Conservation (phyloP, 2,888 invertebrate species). For the Autographa pulchrina region DNA sequence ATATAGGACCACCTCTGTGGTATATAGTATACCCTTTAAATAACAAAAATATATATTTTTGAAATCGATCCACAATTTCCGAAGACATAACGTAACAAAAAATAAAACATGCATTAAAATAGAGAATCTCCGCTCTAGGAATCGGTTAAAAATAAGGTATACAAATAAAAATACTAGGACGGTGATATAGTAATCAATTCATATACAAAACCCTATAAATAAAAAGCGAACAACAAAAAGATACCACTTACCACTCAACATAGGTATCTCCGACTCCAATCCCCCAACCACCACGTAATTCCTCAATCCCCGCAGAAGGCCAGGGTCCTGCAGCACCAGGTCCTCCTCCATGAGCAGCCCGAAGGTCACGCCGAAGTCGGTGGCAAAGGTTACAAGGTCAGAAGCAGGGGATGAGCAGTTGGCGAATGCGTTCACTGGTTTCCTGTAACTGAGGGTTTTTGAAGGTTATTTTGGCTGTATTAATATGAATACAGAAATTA, state of each 20-base stretch:
- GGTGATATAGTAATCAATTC: no score
- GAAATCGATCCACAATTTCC: no score
- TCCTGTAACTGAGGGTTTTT: constrained; percentile 72
- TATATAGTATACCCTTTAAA: no score
- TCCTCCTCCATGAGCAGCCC: constrained; percentile 78
- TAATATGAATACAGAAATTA: no score
- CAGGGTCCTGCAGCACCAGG: constrained; percentile 65
- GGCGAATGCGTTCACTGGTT: constrained; percentile 63
- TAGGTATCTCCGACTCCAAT: constrained; percentile 62
- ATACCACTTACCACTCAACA: constrained; percentile 69
- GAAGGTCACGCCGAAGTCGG: constrained; percentile 81
- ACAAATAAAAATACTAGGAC: neutral
- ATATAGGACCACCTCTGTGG: no score
- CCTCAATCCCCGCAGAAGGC: constrained; percentile 61
- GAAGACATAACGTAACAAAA: no score
- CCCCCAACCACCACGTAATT: constrained; percentile 73
- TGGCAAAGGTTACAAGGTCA: constrained; percentile 66
- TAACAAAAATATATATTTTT: no score
- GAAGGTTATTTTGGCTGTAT: neutral
- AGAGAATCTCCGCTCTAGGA: no score
- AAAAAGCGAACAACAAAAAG: neutral
- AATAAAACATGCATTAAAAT: no score
- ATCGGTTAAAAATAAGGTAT: no score
- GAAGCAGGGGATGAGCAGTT: constrained; percentile 67
- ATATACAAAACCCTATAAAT: no score